phyloP scores from a whole-genome alignment of 2,888 invertebrate genomes.

The Ophonus ardosiacus region DNA sequence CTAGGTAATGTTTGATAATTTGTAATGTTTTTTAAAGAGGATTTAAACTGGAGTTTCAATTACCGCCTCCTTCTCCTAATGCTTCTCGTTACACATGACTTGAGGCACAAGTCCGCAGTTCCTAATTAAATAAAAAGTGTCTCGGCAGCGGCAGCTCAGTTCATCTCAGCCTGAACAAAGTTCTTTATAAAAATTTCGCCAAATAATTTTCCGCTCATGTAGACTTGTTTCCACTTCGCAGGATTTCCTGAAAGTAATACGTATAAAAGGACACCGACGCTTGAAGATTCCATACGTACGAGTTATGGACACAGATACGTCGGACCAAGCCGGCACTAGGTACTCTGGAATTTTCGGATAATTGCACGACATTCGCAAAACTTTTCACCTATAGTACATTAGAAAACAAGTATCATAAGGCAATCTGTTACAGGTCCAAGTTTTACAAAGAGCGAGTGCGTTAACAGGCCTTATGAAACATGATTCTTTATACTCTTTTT shows the following conservation, averaged over 20 bases:
- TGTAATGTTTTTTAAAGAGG: no score
- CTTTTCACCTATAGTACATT: background rate
- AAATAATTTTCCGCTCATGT: constrained; percentile 60
- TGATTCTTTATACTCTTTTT: no score
- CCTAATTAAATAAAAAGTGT: constrained; percentile 54
- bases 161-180: constrained; percentile 44
- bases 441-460: no score
- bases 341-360: background rate
- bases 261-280: constrained; percentile 21
- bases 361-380: background rate
- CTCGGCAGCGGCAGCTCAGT: background rate
- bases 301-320: background rate
- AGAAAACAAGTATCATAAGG: no score
- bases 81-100: constrained; percentile 18
- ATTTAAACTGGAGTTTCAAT: background rate
- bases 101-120: constrained; percentile 16
- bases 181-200: constrained; percentile 53
- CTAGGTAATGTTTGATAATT: no score
- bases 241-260: constrained; percentile 54
- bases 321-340: background rate
- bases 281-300: constrained; percentile 28
- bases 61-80: background rate
- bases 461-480: no score
- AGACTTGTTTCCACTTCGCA: constrained; percentile 46
- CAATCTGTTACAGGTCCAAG: no score